Conservation (phyloP, 1,140 invertebrate genomes). For the Sipha flava region DNA sequence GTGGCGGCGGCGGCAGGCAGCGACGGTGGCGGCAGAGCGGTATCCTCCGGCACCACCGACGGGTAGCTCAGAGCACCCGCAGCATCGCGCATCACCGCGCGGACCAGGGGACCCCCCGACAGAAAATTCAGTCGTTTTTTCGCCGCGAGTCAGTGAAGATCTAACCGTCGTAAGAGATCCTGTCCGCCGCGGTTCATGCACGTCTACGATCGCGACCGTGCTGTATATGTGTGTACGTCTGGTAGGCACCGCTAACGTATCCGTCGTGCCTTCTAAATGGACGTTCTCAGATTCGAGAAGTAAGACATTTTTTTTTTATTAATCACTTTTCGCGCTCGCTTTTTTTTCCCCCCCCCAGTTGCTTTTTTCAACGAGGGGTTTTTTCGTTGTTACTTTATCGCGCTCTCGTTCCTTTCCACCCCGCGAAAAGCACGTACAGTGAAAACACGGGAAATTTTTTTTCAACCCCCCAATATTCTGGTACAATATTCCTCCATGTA, state of each 20-base stretch:
- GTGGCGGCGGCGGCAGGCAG: not conserved
- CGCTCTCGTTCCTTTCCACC: too few species aligned
- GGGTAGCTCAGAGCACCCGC: not conserved
- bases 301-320: not conserved
- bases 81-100: not conserved
- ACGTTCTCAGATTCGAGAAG: not conserved
- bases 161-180: not conserved
- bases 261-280: not conserved
- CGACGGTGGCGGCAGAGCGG: not conserved
- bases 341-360: too few species aligned
- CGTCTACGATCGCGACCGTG: not conserved
- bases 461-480: too few species aligned
- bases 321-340: too few species aligned
- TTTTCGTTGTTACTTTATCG: too few species aligned
- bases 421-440: too few species aligned
- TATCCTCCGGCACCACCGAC: not conserved
- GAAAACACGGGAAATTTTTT: too few species aligned
- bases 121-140: constrained; percentile 26
- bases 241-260: not conserved
- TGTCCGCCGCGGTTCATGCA: not conserved
- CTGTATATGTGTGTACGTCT: not conserved
- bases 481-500: too few species aligned
- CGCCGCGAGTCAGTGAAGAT: constrained; percentile 7
- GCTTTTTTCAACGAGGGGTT: too few species aligned
- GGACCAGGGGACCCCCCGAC: not conserved